Percentiles rank a stretch among this genome's conserved stretches.
Conservation (phyloP, 2,797 vertebrate species). For the Halcyon leucocephala region DNA sequence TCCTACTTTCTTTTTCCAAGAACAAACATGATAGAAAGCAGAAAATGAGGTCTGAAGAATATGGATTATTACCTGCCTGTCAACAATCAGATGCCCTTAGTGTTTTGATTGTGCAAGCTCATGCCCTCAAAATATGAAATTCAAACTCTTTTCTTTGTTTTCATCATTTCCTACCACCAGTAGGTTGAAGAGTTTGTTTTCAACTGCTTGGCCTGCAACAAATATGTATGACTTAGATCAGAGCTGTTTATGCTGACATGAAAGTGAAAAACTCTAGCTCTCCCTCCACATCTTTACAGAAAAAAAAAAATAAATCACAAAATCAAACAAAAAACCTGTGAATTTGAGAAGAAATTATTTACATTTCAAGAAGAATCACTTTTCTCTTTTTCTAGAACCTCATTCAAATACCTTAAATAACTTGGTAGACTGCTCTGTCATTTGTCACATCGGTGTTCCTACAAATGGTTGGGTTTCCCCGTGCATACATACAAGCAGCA, state of each 20-base stretch:
- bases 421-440: neutral
- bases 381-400: neutral
- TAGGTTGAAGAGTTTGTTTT: neutral
- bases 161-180: neutral
- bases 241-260: neutral
- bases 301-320: neutral
- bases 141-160: neutral
- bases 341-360: neutral
- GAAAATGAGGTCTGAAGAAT: neutral
- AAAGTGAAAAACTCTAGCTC: neutral
- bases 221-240: neutral
- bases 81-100: neutral
- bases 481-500: neutral
- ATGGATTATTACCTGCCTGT: neutral
- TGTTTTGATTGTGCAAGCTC: neutral
- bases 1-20: neutral
- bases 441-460: neutral
- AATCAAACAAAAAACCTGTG: neutral
- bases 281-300: rapidly evolving
- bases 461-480: neutral
- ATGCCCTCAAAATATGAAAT: neutral
- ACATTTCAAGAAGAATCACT: neutral
- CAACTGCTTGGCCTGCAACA: neutral
- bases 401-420: neutral
- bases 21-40: neutral